Percentiles rank a stretch among this genome's conserved stretches.
Evolutionary conservation across 2,888 invertebrate species (phyloP).

Genomic region (Diaprepes abbreviatus): DNA sequence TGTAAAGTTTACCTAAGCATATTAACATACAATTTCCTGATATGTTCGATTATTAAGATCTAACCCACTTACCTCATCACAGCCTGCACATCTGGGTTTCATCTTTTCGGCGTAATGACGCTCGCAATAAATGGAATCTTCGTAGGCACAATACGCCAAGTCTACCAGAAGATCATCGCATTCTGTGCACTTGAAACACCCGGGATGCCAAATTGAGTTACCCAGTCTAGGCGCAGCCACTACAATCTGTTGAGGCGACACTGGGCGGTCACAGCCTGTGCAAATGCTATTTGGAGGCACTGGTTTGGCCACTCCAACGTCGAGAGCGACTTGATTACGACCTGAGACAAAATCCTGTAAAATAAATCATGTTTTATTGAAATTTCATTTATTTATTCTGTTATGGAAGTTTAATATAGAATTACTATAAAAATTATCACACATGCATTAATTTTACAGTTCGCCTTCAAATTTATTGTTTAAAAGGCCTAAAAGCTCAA

Average conservation of each 20-base stretch:
- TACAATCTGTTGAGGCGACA: conserved; percentile 85
- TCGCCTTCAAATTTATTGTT: too few species aligned
- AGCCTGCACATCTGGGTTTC: conserved; percentile 95
- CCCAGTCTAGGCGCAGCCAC: conserved; percentile 70
- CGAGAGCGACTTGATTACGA: conserved; percentile 95
- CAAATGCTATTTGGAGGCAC: conserved; percentile 74
- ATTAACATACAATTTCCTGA: too few species aligned
- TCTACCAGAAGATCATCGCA: conserved; percentile 96
- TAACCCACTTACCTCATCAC: conserved; percentile 91
- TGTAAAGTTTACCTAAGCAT: too few species aligned
- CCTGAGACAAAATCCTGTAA: conserved; percentile 90
- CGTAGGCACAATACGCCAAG: conserved; percentile 94
- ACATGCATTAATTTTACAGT: too few species aligned
- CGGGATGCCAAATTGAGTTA: conserved; percentile 86
- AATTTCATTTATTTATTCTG: too few species aligned
- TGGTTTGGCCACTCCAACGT: conserved; percentile 78
- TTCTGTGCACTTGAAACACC: conserved; percentile 86
- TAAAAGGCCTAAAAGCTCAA: too few species aligned
- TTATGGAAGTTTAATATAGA: too few species aligned
- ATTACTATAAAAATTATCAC: too few species aligned
- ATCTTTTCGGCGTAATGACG: conserved; percentile 96
- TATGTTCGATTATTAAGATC: background rate
- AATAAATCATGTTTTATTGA: too few species aligned
- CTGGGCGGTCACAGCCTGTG: conserved; percentile 83
- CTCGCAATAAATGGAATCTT: conserved; percentile 90